phyloP scores from a whole-genome alignment of 2,888 invertebrate genomes.

The Sarcophaga variegata region DNA sequence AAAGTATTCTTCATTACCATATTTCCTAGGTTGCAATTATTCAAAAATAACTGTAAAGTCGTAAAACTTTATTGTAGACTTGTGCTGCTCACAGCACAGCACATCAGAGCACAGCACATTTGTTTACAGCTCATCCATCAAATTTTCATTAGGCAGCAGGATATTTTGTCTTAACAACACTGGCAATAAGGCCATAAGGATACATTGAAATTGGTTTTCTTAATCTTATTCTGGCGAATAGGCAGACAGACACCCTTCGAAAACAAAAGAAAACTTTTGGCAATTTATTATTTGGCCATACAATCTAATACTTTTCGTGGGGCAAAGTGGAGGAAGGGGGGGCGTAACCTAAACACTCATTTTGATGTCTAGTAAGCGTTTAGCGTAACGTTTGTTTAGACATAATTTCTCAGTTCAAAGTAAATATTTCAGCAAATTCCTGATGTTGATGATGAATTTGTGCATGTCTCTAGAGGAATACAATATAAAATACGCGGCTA shows the following conservation, averaged over 20 bases:
- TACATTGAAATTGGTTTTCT: too few relatives aligned
- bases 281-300: constrained; percentile 56
- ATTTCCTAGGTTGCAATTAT: constrained; percentile 37
- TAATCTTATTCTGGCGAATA: background rate
- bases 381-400: constrained; percentile 32
- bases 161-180: constrained; percentile 34
- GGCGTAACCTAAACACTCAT: too few relatives aligned
- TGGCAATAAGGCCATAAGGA: background rate
- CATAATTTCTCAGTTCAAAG: constrained; percentile 29
- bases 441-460: constrained; percentile 38
- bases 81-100: constrained; percentile 15
- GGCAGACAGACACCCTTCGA: too few relatives aligned
- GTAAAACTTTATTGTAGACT: constrained; percentile 67
- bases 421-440: constrained; percentile 35
- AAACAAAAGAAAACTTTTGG: constrained; percentile 29
- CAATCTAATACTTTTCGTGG: constrained; percentile 23
- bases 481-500: constrained; percentile 45
- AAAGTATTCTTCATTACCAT: constrained; percentile 59
- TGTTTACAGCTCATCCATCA: constrained; percentile 64
- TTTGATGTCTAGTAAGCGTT: constrained; percentile 8
- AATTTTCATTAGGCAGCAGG: constrained; percentile 56
- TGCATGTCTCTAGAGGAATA: constrained; percentile 32
- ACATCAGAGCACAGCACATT: constrained; percentile 1
- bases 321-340: too few relatives aligned
- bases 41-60: constrained; percentile 52